Conservation (phyloP, 1,140 invertebrate species). For the Carposina sasakii region DNA sequence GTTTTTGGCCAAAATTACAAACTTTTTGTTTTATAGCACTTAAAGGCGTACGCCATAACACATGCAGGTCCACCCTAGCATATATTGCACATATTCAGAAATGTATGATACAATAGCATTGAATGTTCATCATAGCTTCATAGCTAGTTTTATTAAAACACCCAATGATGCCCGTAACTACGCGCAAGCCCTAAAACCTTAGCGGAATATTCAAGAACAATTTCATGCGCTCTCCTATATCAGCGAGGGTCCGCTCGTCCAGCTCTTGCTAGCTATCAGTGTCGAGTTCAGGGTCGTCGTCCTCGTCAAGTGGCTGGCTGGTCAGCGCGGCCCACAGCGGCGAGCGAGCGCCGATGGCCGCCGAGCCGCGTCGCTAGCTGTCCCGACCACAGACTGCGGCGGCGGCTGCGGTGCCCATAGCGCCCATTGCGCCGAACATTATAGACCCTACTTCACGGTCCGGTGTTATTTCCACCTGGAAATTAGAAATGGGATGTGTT, state of each 20-base stretch:
- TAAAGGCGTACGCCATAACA: no score
- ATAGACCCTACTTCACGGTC: slow-evolving; percentile 69
- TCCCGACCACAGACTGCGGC: slow-evolving; percentile 59
- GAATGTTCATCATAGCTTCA: no score
- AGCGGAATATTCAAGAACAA: slow-evolving; percentile 74
- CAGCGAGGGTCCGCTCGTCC: slow-evolving; percentile 61
- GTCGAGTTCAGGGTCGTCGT: slow-evolving; percentile 44
- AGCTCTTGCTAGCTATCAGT: slow-evolving; percentile 71
- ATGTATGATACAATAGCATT: no score
- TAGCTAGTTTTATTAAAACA: no score
- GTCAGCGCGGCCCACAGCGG: slow-evolving; percentile 80
- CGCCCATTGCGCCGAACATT: slow-evolving; percentile 54
- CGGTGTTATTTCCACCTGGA: slow-evolving; percentile 72
- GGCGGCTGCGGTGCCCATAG: slow-evolving; percentile 61
- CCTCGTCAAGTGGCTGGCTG: slow-evolving; percentile 73
- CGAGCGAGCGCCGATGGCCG: slow-evolving; percentile 71
- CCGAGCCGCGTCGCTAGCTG: slow-evolving; percentile 72
- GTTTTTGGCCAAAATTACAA: no score
- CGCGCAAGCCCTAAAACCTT: slow-evolving; percentile 32
- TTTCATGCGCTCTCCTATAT: slow-evolving; percentile 72
- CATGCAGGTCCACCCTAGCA: no score
- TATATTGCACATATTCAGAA: no score
- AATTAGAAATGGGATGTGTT: slow-evolving; percentile 2
- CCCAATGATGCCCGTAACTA: no score
- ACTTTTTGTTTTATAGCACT: no score